Evolutionary conservation across 2,113 vertebrate species (phyloP).

Genomic region (Pterocles gutturalis): DNA sequence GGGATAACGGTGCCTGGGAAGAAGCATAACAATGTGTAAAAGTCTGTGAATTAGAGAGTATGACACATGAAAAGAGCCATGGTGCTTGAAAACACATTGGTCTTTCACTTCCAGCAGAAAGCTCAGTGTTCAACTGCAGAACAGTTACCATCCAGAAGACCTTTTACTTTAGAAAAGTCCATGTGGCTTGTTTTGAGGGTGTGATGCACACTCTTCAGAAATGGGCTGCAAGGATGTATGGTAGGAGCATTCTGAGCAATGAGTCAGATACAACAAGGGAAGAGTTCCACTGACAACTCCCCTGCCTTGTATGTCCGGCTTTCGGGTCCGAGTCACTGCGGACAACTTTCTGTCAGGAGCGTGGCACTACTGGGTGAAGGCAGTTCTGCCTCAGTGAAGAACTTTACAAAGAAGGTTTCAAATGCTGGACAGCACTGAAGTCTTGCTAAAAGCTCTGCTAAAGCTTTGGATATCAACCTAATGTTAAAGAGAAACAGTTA

Average conservation of each 20-base stretch:
- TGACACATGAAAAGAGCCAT: not conserved
- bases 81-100: not conserved
- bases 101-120: not conserved
- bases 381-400: not conserved
- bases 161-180: not conserved
- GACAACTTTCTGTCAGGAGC: not conserved
- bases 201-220: rapidly evolving
- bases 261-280: not conserved
- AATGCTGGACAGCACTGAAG: not conserved
- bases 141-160: not conserved
- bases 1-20: not conserved
- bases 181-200: not conserved
- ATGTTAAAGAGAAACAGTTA: not conserved
- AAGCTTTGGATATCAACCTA: not conserved
- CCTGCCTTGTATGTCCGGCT: not conserved
- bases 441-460: not conserved
- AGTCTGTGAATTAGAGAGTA: not conserved
- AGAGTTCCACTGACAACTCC: not conserved
- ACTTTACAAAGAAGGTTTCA: not conserved
- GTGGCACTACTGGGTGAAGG: not conserved
- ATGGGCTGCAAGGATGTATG: not conserved
- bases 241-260: not conserved
- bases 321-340: not conserved
- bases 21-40: not conserved
- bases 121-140: not conserved